Evolutionary conservation across 2,888 invertebrate species (phyloP), one percentile per base, ranked within the genome.

Genomic region (Melanchra persicariae): DNA sequence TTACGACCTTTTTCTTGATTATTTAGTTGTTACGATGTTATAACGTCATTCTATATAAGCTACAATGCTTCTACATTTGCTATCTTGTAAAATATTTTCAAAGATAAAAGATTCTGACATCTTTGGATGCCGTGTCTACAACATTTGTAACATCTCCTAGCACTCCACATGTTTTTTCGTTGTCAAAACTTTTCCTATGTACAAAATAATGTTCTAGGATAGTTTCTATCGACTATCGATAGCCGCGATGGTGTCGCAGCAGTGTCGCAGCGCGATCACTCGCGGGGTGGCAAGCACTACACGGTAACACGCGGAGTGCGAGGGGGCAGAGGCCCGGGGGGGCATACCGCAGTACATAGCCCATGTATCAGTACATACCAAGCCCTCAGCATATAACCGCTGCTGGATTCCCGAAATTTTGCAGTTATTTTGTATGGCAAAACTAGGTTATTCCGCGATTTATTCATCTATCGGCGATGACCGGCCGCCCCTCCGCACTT

Each of bases 351-450:
- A 91, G 93, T 92, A 95, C 91, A 94, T 93, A 93, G 92, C 86
- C 93, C 91, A 94, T 94, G 93, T 94, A 94, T 93, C 94, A 94
- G 92, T 91, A 94, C 90, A 94, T 93, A 92, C 89, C 89, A 90
- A 85, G 87, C 87, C 89, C 89, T 89, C 91, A 91, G 91, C 89
- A 94, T 87, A 93, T 94, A 94, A 86, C 85, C 89, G 91, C 83
- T 91, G 90, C 89, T 89, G 89, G 89, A 91, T 91, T 90, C 93
- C 95, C 95, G 95, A 96, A 95, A 95, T 93, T 95, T 95, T 94
- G 95, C 94, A 94, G 95, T 93, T 95, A 95, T 95, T 95, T 94
- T 94, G 94, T 93, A 93, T 93, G 92, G 93, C n/a, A 92, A 95
- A 95, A 95, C 95, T 96, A 95, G 95, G 95, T 95, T 96, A 95